A percentile compares a stretch with the other conserved stretches of the same genome.
These are phyloP conservation scores for Flexamia atlantica DNA, from an alignment of 2,888 invertebrate species.

Conservation along the genomic window DNA sequence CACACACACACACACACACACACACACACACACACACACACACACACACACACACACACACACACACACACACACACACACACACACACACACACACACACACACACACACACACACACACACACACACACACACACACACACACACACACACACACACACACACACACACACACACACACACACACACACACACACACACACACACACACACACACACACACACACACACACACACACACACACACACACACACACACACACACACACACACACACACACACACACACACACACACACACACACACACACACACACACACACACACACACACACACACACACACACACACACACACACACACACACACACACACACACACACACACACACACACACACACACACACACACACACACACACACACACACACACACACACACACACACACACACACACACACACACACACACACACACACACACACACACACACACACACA, in stretches of 20 bases:
- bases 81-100: no score
- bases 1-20: no score
- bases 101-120: no score
- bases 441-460: slow-evolving; percentile 49
- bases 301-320: slow-evolving; percentile 55
- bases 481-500: slow-evolving; percentile 52
- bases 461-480: slow-evolving; percentile 55
- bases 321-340: slow-evolving; percentile 55
- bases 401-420: slow-evolving; percentile 51
- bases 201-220: background rate
- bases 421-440: slow-evolving; percentile 48
- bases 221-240: slow-evolving; percentile 32
- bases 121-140: no score
- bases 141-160: no score
- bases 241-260: slow-evolving; percentile 57
- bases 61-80: no score
- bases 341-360: slow-evolving; percentile 53
- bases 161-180: slow-evolving; percentile 43
- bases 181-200: background rate
- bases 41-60: no score
- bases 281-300: slow-evolving; percentile 54
- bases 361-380: slow-evolving; percentile 45
- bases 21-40: no score
- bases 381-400: slow-evolving; percentile 53
- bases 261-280: slow-evolving; percentile 57